Conservation (phyloP, 2,113 vertebrate genomes). For the Onychostruthus taczanowskii region DNA sequence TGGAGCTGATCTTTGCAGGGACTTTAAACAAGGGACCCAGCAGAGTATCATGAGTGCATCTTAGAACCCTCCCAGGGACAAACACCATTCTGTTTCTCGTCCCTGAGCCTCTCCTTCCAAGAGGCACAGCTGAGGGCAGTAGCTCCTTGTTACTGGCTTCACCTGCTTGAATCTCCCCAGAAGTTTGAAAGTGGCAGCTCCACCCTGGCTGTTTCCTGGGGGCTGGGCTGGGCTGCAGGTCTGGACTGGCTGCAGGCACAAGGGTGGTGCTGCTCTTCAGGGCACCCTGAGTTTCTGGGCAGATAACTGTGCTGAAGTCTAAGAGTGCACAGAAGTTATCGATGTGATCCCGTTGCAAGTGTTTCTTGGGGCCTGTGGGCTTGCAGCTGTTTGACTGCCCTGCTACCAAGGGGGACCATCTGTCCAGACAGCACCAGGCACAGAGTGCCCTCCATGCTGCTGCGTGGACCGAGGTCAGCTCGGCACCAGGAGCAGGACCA, state of each 20-base stretch:
- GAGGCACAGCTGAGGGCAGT: not conserved
- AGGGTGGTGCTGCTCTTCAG: not conserved
- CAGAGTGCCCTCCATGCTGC: not conserved
- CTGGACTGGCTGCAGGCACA: not conserved
- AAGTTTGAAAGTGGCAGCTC: not conserved
- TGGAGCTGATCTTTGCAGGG: not conserved
- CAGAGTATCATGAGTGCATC: not conserved
- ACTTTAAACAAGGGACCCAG: not conserved
- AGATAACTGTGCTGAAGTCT: not conserved
- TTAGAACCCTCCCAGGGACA: not conserved
- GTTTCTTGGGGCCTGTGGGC: not conserved
- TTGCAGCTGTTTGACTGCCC: not conserved
- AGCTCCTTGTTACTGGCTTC: not conserved
- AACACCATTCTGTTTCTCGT: not conserved
- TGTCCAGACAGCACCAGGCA: not conserved
- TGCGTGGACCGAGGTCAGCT: not conserved
- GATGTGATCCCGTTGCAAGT: not conserved
- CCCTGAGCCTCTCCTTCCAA: not conserved
- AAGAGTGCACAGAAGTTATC: not conserved
- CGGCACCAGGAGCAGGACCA: not conserved
- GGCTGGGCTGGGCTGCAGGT: not conserved
- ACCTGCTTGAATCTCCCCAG: not conserved
- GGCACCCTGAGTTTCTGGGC: not conserved
- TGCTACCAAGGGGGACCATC: rapidly evolving
- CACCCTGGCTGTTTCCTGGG: not conserved